phyloP scores from a whole-genome alignment of 2,113 vertebrate genomes.

The Euleptes europaea region DNA sequence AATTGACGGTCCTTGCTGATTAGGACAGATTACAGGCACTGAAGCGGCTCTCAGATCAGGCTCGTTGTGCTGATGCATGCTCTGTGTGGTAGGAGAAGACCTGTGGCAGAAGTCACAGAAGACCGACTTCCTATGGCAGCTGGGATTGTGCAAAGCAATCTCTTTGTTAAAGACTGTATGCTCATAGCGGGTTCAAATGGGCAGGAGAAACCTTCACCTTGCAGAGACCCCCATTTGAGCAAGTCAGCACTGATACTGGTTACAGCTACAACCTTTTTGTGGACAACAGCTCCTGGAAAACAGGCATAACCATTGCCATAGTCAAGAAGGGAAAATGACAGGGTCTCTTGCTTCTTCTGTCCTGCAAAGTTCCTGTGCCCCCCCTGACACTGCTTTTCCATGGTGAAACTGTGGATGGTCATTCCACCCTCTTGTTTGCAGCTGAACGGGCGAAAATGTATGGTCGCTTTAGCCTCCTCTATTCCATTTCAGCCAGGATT shows the following conservation, averaged over 20 bases:
- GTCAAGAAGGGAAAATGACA: background rate
- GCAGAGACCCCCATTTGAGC: background rate
- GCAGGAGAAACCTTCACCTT: background rate
- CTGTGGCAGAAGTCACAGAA: background rate
- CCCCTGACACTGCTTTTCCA: background rate
- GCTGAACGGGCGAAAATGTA: background rate
- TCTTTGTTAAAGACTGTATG: accelerated
- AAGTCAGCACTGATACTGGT: background rate
- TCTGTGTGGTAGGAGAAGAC: background rate
- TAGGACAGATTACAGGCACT: background rate
- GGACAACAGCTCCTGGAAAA: background rate
- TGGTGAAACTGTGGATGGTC: background rate
- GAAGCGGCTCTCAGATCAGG: accelerated
- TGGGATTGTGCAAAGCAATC: background rate
- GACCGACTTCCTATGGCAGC: background rate
- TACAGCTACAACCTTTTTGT: background rate
- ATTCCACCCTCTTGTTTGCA: background rate
- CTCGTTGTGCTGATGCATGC: accelerated
- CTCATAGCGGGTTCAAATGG: background rate
- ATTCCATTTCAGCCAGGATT: no score
- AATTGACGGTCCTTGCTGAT: background rate
- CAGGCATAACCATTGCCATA: no score
- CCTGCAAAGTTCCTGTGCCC: background rate
- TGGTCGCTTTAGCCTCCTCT: no score
- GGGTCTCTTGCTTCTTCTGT: background rate